These are phyloP conservation scores for Aptenodytes forsteri DNA, from an alignment of 2,113 vertebrate genomes.

Conservation along the genomic window DNA sequence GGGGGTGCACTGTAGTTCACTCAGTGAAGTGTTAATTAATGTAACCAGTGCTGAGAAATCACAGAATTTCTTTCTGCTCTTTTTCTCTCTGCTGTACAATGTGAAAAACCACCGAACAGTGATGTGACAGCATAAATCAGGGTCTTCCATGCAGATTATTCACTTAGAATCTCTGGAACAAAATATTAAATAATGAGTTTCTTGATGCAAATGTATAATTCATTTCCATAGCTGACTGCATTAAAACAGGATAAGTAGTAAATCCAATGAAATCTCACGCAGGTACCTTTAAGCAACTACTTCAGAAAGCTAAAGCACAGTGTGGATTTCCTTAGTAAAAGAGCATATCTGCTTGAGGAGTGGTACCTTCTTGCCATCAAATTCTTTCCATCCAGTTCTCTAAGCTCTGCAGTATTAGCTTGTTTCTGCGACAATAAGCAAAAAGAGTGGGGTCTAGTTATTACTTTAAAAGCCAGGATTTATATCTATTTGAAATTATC, in stretches of 20 bases:
- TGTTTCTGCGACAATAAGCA: not conserved
- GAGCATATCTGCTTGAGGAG: not conserved
- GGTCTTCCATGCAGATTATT: not conserved
- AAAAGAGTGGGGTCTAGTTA: not conserved
- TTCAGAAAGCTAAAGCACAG: not conserved
- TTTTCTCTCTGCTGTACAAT: not conserved
- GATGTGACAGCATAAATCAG: not conserved
- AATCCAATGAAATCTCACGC: not conserved
- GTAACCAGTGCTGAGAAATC: not conserved
- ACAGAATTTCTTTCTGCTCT: not conserved
- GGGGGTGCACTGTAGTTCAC: not conserved
- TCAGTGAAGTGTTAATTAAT: not conserved
- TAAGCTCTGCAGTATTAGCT: not conserved
- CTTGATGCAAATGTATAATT: not conserved
- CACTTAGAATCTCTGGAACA: not conserved
- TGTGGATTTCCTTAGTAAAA: not conserved
- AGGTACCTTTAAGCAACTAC: not conserved
- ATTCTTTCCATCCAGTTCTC: not conserved
- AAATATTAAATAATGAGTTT: not conserved
- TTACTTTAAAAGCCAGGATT: not conserved
- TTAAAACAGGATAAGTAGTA: not conserved
- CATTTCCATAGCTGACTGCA: not conserved
- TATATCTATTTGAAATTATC: not conserved
- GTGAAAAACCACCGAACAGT: not conserved
- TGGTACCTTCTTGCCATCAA: not conserved